Base-by-base conservation (phyloP, 2,113 vertebrate species). In the Actenoides lindsayi region DNA sequence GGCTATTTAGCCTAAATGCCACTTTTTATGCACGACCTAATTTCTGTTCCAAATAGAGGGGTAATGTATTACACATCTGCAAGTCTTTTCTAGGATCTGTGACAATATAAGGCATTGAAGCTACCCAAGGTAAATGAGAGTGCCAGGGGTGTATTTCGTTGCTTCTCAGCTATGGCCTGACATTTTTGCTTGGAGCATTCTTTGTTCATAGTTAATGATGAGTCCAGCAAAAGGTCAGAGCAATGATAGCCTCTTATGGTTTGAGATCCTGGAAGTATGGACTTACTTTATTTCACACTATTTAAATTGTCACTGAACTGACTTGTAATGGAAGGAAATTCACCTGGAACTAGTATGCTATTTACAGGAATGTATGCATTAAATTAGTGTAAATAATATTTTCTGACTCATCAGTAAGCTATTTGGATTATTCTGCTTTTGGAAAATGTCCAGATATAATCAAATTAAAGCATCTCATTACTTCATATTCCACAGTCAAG, bases 401-500 rank as follows among this genome's bases (percentile, higher is more conserved):
- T 89, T 74, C 89, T 89, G 65, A 84, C 46, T 89, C 73, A 68
- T 92, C 35, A 37, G 21, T 68, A 56, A 92, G 30, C 23, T 79
- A 16, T 84, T 69, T 76, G 31, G 19, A 11, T 65, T 89, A 64
- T 35, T 84, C 24, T 87, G 71, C 19, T 76, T 93, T 92, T 83
- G 93, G 87, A 95, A 93, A 11, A 20, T 63, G 53, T 69, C 73
- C 73, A 83, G n/a, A 6, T 74, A 33, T 68, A 74, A 90, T 91
- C 33, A 68, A 59, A 92, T 91, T 90, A 93, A 95, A 96, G 46
- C 71, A 33, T 81, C 39, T 91, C 37, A 9, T 85, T 77, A 11
- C 64, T 64, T 93, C 44, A 28, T 92, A 91, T 89, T 95, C 60
- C 74, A n/a, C 96, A 99, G 99, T 99, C 97, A 98, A 99, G 96